Evolutionary conservation across 2,113 vertebrate genomes (phyloP).

Genomic region (Rhinoptilus africanus): DNA sequence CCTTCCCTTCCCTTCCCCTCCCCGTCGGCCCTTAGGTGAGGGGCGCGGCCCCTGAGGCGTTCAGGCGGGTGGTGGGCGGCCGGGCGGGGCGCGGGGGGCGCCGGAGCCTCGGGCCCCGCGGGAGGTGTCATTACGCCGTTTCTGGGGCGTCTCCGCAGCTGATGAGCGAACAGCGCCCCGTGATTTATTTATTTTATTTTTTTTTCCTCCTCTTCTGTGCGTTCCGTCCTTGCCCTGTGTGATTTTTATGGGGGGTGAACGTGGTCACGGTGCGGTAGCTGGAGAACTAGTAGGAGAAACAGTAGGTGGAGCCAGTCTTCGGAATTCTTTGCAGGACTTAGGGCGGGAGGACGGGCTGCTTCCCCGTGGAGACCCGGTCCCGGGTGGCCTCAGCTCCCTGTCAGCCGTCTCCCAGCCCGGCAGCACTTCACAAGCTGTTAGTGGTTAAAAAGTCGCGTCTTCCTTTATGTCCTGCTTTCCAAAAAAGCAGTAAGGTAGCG

Average conservation of each 20-base stretch:
- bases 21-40: not conserved
- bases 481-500: not conserved
- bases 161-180: fast-evolving
- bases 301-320: not conserved
- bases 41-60: not conserved
- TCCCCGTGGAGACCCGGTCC: not conserved
- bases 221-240: fast-evolving
- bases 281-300: not conserved
- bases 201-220: not conserved
- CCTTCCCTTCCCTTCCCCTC: too few species aligned
- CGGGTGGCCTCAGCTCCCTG: fast-evolving
- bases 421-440: fast-evolving
- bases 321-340: not conserved
- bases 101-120: fast-evolving
- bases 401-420: not conserved
- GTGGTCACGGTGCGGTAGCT: fast-evolving
- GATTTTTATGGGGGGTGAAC: fast-evolving
- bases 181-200: fast-evolving
- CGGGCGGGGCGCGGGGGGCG: not conserved
- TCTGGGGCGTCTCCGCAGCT: not conserved
- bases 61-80: not conserved
- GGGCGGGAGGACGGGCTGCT: too few species aligned
- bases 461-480: not conserved
- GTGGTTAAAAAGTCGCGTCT: not conserved
- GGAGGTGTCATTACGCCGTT: not conserved